phyloP scores from a whole-genome alignment of 2,113 vertebrate species.

The Synchiropus splendidus region DNA sequence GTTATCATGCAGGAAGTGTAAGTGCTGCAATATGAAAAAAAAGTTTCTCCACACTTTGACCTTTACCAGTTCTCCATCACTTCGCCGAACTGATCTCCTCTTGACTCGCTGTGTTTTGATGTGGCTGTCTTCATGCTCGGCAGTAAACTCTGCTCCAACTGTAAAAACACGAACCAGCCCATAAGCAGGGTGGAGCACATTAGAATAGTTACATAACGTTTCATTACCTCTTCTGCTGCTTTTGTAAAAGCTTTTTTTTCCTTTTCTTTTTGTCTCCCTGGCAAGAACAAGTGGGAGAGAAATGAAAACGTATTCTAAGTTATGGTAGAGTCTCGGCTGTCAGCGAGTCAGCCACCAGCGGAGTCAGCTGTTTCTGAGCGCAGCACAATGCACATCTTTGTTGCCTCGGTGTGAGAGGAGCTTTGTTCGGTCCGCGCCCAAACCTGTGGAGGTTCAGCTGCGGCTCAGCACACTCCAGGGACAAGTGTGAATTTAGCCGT shows the following conservation, averaged over 20 bases:
- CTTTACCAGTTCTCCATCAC: too few relatives aligned
- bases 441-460: constrained; percentile 30
- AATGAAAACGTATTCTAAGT: constrained; percentile 16
- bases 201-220: constrained; percentile 55
- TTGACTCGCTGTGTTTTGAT: too few relatives aligned
- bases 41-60: too few relatives aligned
- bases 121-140: constrained; percentile 7
- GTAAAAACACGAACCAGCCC: constrained; percentile 35
- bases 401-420: constrained; percentile 44
- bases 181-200: constrained; percentile 49
- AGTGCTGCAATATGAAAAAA: too few relatives aligned
- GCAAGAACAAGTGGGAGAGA: constrained; percentile 5
- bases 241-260: constrained; percentile 40
- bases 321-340: constrained; percentile 33
- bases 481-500: constrained; percentile 20
- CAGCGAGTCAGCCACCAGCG: constrained; percentile 42
- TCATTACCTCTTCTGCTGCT: constrained; percentile 27
- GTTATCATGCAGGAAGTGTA: too few relatives aligned
- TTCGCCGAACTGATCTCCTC: too few relatives aligned
- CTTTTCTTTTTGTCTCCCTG: constrained; percentile 9
- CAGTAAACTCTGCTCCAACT: constrained; percentile 23
- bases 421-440: constrained; percentile 37
- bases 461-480: constrained; percentile 5
- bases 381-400: constrained; percentile 52
- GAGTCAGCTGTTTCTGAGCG: constrained; percentile 48